Evolutionary conservation across 2,888 invertebrate genomes (phyloP).

Genomic region (Cheilosia pagana): DNA sequence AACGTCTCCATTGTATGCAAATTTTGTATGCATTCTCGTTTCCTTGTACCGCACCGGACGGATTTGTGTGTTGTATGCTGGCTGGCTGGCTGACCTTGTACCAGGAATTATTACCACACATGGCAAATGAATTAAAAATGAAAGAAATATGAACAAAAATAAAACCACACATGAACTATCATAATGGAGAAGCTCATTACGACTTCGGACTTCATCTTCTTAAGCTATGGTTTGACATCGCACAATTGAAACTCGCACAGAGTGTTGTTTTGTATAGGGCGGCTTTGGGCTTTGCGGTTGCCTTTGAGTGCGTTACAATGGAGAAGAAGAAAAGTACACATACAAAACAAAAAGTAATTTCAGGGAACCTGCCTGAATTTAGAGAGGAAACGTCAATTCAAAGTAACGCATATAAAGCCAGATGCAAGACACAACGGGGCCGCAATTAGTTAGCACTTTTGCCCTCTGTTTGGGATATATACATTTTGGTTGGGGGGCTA

Average conservation of each 20-base stretch:
- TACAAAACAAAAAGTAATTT: neutral
- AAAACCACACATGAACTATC: slow-evolving; percentile 5
- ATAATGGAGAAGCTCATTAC: slow-evolving; percentile 3
- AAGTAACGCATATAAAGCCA: neutral
- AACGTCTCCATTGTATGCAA: neutral
- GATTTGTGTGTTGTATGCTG: slow-evolving; percentile 5
- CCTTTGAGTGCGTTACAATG: neutral
- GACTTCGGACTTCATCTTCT: too few relatives aligned
- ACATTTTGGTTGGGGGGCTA: too few relatives aligned
- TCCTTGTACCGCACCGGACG: neutral
- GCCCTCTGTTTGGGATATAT: too few relatives aligned
- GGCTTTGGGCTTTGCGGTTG: neutral
- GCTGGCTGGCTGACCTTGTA: slow-evolving; percentile 54
- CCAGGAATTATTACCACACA: slow-evolving; percentile 53
- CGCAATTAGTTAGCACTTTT: too few relatives aligned
- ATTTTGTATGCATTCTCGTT: slow-evolving; percentile 3
- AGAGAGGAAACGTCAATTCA: neutral
- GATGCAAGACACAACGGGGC: too few relatives aligned
- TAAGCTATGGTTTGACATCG: neutral
- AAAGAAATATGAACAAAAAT: slow-evolving; percentile 15
- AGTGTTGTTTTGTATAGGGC: neutral
- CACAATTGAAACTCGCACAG: neutral
- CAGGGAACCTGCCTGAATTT: neutral
- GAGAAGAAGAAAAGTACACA: neutral
- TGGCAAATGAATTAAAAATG: slow-evolving; percentile 42